Base-by-base conservation (phyloP, 2,888 invertebrate genomes). In the Pegoplata infirma region DNA sequence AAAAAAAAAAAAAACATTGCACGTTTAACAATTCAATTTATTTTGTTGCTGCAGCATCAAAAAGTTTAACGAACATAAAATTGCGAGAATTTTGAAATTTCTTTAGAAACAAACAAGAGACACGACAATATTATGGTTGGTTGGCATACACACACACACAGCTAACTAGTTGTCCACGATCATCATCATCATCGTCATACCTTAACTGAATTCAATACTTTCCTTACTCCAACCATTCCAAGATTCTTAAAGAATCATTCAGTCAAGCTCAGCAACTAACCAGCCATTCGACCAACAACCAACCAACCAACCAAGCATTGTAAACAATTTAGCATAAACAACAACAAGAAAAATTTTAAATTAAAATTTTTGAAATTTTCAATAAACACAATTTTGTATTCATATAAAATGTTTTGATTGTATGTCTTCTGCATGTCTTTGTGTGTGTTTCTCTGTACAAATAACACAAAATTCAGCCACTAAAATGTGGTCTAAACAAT, bases 51-150 rank as follows among this genome's bases (percentile, higher is more conserved):
- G 49, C 51, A 32, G 21, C 23, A 64, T 10, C 40, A 36, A 36
- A 63, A 68, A 84, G 83, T 86, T 87, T 88, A 88, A 88, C 88
- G 87, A 86, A 88, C 86, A 88, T 86, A 87, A 89, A 89, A 88
- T 89, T 88, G 88, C 88, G 88, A 86, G 89, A 89, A 89, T 89
- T 88, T 89, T 85, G 59, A 88, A 86, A 87, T 89, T 88, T 89
- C 87, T 86, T 82, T 83, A 84, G 88, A 89, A 89, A 89, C 89
- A 89, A 89, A 89, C 89, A 86, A 89, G 88, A 88, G 89, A 88
- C 89, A 89, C 88, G 89, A 85, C 83, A 82, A 83, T 78, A 69
- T 83, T 81, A 80, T 61, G 55, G 51, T 59, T 64, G 17, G n/a
- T n/a, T 53, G 63, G 58, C 66, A 66, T 40, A 40, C 32, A 32